These are phyloP conservation scores for Melieria crassipennis DNA, from an alignment of 2,888 invertebrate species.

Conservation along the genomic window DNA sequence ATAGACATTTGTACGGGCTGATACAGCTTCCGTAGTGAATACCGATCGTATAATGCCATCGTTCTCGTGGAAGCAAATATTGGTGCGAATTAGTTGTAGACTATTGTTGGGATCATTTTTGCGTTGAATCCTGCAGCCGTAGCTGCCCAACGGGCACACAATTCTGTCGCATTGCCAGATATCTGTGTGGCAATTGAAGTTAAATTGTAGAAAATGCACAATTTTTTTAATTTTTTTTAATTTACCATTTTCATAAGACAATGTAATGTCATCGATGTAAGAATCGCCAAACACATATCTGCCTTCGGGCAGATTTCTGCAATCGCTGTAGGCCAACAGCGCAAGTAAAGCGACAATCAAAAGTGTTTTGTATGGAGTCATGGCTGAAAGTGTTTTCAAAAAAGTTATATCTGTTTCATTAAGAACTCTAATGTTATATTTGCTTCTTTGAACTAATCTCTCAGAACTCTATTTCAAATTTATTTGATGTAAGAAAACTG, in stretches of 20 bases:
- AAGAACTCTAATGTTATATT: not conserved
- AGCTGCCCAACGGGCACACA: not conserved
- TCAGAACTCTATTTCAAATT: too few species aligned
- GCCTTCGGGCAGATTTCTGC: not conserved
- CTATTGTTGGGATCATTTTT: not conserved
- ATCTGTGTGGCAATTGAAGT: not conserved
- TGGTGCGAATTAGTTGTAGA: not conserved
- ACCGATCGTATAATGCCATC: not conserved
- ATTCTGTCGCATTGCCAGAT: not conserved
- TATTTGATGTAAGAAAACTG: too few species aligned
- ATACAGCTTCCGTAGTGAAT: not conserved
- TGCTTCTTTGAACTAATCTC: too few species aligned
- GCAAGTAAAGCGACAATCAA: not conserved
- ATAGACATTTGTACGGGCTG: not conserved
- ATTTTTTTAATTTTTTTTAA: not conserved
- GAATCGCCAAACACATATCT: not conserved
- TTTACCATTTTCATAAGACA: conserved; percentile 2
- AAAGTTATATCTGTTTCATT: conserved; percentile 2
- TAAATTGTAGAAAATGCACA: not conserved
- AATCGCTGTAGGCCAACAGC: not conserved
- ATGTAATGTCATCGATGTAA: not conserved
- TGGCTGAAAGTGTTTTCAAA: not conserved
- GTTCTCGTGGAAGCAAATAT: not conserved
- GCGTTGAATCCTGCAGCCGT: not conserved
- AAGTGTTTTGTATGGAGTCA: not conserved